Percentiles rank a stretch among this genome's conserved stretches.
These are phyloP conservation scores for Lithodes maja DNA, from an alignment of 2,888 invertebrate species.

Conservation along the genomic window DNA sequence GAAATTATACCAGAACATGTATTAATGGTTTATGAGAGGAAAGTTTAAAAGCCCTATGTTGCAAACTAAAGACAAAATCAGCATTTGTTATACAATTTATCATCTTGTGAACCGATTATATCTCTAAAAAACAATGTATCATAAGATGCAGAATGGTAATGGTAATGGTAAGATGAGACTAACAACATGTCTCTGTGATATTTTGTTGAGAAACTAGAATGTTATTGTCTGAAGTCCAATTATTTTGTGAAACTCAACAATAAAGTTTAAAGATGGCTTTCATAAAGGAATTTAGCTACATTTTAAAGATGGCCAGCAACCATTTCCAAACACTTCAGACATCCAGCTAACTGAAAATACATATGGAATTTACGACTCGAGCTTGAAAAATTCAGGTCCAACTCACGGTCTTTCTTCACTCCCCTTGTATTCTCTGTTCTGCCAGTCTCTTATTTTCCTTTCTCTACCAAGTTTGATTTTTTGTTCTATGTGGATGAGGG, in stretches of 20 bases:
- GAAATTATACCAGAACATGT: slow-evolving; percentile 11
- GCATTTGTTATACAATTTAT: not conserved
- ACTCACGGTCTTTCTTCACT: not conserved
- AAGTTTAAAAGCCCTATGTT: slow-evolving; percentile 3
- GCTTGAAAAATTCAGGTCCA: not conserved
- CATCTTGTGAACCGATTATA: not conserved
- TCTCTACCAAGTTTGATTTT: too few species aligned
- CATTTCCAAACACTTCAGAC: slow-evolving; percentile 15
- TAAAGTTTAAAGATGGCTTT: not conserved
- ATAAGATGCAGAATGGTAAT: slow-evolving; percentile 4
- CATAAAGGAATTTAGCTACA: slow-evolving; percentile 5
- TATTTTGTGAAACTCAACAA: not conserved
- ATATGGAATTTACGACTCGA: slow-evolving; percentile 2
- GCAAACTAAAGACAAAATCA: not conserved
- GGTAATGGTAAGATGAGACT: slow-evolving; percentile 3
- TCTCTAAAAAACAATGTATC: not conserved
- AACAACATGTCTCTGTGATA: not conserved
- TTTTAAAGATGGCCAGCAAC: slow-evolving; percentile 17
- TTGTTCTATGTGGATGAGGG: too few species aligned
- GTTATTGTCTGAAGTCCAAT: not conserved
- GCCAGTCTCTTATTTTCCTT: too few species aligned
- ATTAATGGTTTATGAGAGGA: slow-evolving; percentile 16
- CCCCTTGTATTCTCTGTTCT: too few species aligned
- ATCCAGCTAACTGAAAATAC: slow-evolving; percentile 19
- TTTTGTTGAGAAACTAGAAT: slow-evolving; percentile 8